A percentile compares a stretch with the other conserved stretches of the same genome.
These are phyloP conservation scores for Silurus glanis DNA, from an alignment of 2,113 vertebrate genomes.

Conservation along the genomic window DNA sequence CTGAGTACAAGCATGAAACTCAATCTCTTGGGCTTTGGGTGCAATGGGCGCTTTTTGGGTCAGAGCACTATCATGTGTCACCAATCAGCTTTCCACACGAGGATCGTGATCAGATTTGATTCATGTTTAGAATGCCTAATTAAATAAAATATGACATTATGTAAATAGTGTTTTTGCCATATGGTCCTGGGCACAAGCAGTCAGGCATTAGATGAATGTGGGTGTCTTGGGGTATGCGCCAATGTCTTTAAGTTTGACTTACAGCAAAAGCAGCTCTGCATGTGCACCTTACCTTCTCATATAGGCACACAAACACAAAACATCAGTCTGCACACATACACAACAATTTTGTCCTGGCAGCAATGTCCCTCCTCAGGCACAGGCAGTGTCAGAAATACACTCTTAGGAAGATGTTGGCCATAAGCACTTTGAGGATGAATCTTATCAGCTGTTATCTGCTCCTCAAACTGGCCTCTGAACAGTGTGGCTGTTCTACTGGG, in stretches of 20 bases:
- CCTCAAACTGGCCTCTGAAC: slow-evolving; percentile 71
- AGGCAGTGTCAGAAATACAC: slow-evolving; percentile 42
- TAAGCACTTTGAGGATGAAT: slow-evolving; percentile 70
- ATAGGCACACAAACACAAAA: slow-evolving; percentile 11
- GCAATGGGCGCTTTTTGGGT: slow-evolving; percentile 62
- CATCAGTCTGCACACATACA: not conserved
- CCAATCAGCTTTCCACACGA: slow-evolving; percentile 66
- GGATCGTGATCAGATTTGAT: slow-evolving; percentile 71
- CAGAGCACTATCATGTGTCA: slow-evolving; percentile 67
- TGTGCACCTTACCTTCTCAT: not conserved
- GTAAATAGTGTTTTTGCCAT: slow-evolving; percentile 74
- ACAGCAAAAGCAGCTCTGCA: not conserved
- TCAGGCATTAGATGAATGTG: slow-evolving; percentile 58
- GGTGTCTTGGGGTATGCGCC: slow-evolving; percentile 19
- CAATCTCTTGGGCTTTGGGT: slow-evolving; percentile 64
- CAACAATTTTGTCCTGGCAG: slow-evolving; percentile 18
- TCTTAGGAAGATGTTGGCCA: slow-evolving; percentile 54
- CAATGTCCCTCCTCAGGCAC: slow-evolving; percentile 9
- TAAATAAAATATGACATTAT: slow-evolving; percentile 78
- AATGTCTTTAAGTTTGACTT: slow-evolving; percentile 18
- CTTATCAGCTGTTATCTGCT: slow-evolving; percentile 73
- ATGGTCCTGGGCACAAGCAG: slow-evolving; percentile 65
- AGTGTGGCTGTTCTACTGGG: slow-evolving; percentile 62
- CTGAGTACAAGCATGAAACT: slow-evolving; percentile 40
- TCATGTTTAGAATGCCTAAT: slow-evolving; percentile 76